Percentiles rank a stretch among this genome's conserved stretches.
phyloP scores from a whole-genome alignment of 30 jellyfish, hydroid and myxozoan genomes.

The Aurelia aurita complex sp. Pacific region DNA sequence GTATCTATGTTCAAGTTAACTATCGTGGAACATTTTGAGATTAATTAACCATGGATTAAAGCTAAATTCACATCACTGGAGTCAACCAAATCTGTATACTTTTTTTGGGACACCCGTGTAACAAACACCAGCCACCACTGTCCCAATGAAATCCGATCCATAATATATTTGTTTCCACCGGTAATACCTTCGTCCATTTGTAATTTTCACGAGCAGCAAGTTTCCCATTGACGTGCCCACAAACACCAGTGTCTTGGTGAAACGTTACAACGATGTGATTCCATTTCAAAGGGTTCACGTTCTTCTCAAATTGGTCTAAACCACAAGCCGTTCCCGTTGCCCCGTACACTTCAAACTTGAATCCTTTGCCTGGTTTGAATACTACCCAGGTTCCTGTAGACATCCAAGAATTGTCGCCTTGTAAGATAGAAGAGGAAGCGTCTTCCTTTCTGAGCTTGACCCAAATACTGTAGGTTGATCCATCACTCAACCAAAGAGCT shows the following conservation, averaged over 20 bases:
- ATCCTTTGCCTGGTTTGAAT: background rate
- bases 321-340: background rate
- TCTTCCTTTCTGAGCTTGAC: background rate
- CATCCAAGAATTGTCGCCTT: background rate
- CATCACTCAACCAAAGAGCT: constrained; percentile 16
- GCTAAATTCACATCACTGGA: too few species aligned
- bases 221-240: constrained; percentile 3
- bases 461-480: constrained; percentile 15
- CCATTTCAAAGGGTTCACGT: background rate
- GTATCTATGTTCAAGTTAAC: too few species aligned
- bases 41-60: too few species aligned
- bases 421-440: background rate
- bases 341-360: background rate
- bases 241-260: background rate
- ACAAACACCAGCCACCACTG: too few species aligned
- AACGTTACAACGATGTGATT: background rate
- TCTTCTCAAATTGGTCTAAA: background rate
- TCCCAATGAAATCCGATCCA: too few species aligned
- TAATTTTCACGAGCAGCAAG: background rate
- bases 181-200: too few species aligned
- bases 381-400: background rate
- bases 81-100: too few species aligned
- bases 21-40: too few species aligned
- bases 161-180: too few species aligned
- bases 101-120: too few species aligned